These are phyloP conservation scores for Euclidia mi DNA, from an alignment of 2,888 invertebrate species.

Conservation along the genomic window DNA sequence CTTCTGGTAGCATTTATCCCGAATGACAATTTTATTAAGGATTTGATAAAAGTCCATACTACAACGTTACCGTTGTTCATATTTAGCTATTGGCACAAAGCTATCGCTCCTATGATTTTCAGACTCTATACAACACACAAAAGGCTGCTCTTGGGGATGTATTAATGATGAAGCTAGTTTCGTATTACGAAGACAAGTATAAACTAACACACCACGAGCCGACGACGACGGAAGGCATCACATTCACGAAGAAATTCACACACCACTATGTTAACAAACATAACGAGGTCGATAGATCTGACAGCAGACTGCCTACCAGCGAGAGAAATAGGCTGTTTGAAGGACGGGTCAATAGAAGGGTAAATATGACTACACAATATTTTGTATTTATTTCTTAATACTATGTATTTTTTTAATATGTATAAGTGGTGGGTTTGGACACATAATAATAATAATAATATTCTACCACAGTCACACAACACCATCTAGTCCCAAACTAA, in stretches of 20 bases:
- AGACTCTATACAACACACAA: slow-evolving; percentile 42
- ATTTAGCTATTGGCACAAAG: not conserved
- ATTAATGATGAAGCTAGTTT: slow-evolving; percentile 78
- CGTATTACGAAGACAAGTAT: slow-evolving; percentile 79
- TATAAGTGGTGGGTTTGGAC: no score
- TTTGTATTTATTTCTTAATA: no score
- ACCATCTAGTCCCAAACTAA: no score
- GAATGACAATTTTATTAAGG: no score
- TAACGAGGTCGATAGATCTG: slow-evolving; percentile 13
- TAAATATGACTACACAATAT: not conserved
- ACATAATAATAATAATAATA: no score
- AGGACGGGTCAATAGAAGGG: not conserved
- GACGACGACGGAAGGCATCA: slow-evolving; percentile 42
- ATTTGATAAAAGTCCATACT: no score
- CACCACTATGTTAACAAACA: slow-evolving; percentile 19
- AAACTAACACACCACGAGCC: slow-evolving; percentile 56
- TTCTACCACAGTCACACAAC: no score
- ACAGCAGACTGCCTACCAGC: not conserved
- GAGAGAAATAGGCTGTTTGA: slow-evolving; percentile 3
- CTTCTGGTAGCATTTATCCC: no score
- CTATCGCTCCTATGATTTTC: not conserved
- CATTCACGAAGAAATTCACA: slow-evolving; percentile 8
- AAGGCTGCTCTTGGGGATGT: slow-evolving; percentile 64
- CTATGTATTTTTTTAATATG: no score
- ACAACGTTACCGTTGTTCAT: no score